These are phyloP conservation scores for Nipponia nippon DNA, from an alignment of 2,113 vertebrate genomes.

Conservation along the genomic window DNA sequence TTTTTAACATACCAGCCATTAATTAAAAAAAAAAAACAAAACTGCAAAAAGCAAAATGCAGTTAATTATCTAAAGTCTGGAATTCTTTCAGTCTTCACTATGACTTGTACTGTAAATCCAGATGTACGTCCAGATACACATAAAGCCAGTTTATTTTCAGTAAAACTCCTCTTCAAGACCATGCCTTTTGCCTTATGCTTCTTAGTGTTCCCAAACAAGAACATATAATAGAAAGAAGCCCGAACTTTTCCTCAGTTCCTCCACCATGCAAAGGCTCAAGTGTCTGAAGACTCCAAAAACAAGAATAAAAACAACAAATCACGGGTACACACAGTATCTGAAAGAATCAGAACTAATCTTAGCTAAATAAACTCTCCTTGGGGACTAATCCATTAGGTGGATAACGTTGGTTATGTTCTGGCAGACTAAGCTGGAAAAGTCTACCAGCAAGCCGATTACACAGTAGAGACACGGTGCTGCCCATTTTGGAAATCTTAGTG, in stretches of 20 bases:
- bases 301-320: not conserved
- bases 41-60: accelerated
- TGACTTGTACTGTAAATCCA: not conserved
- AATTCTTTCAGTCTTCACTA: not conserved
- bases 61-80: not conserved
- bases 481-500: not conserved
- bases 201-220: not conserved
- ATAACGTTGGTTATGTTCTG: not conserved
- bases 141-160: not conserved
- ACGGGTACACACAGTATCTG: not conserved
- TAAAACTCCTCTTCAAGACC: not conserved
- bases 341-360: not conserved
- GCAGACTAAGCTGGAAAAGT: not conserved
- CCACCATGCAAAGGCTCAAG: not conserved
- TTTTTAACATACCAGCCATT: not conserved
- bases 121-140: not conserved
- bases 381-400: not conserved
- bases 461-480: not conserved
- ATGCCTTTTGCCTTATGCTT: not conserved
- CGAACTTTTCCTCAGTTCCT: not conserved
- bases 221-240: not conserved
- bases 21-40: not conserved
- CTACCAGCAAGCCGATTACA: not conserved
- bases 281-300: not conserved
- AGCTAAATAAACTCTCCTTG: not conserved